Percentiles rank a stretch among this genome's conserved stretches.
Conservation (phyloP, 2,113 vertebrate species). For the Protobothrops mucrosquamatus region DNA sequence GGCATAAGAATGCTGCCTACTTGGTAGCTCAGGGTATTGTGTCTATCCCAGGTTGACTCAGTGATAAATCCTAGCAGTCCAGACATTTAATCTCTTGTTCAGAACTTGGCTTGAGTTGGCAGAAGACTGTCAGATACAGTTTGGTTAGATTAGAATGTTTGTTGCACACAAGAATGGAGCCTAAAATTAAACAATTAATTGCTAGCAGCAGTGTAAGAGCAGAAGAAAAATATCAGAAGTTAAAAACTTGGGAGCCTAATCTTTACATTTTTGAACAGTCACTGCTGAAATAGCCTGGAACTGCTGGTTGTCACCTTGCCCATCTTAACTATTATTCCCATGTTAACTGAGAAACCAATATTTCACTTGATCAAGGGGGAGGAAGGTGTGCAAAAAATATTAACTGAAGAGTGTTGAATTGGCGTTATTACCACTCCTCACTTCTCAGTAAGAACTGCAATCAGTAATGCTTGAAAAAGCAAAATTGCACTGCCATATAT, state of each 20-base stretch:
- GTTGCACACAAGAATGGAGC: background rate
- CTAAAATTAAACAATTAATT: background rate
- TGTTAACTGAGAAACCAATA: background rate
- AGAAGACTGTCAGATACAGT: background rate
- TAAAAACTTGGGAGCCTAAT: background rate
- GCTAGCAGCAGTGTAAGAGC: background rate
- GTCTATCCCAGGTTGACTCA: background rate
- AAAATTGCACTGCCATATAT: background rate
- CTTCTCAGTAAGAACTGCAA: background rate
- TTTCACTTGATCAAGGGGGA: background rate
- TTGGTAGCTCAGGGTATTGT: background rate
- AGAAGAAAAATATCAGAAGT: background rate
- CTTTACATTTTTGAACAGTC: background rate
- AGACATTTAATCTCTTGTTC: background rate
- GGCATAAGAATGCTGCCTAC: background rate
- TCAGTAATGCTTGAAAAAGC: background rate
- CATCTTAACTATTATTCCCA: background rate
- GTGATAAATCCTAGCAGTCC: background rate
- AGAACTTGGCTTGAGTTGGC: background rate
- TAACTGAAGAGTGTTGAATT: background rate
- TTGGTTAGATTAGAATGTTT: background rate
- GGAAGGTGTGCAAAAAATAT: background rate
- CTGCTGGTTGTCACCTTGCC: background rate
- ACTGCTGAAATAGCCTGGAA: background rate
- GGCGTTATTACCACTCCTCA: background rate